Percentiles rank a stretch among this genome's conserved stretches.
These are phyloP conservation scores for Tinea trinotella DNA, from an alignment of 2,888 invertebrate genomes.

Conservation along the genomic window DNA sequence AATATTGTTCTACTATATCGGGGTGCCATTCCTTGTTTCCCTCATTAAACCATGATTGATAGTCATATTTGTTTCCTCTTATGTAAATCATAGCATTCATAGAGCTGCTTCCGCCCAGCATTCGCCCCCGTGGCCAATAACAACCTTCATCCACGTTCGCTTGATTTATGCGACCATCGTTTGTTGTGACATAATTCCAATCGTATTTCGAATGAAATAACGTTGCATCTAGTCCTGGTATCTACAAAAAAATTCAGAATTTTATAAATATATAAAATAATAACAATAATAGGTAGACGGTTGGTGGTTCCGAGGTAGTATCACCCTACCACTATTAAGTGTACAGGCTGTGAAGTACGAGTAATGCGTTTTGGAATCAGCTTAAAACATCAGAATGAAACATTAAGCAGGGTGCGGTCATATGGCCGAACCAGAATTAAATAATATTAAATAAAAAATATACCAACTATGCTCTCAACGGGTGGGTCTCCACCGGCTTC, in stretches of 20 bases:
- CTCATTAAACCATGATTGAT: constrained; percentile 58
- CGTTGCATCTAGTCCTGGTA: constrained; percentile 22
- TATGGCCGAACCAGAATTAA: too few species aligned
- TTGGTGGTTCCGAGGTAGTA: too few species aligned
- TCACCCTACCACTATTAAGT: too few species aligned
- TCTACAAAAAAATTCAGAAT: constrained; percentile 21
- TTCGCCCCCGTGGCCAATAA: constrained; percentile 74
- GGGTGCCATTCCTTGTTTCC: constrained; percentile 73
- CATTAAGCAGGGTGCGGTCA: too few species aligned
- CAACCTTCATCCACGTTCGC: constrained; percentile 59
- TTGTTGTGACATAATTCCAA: constrained; percentile 88
- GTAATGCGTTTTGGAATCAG: too few species aligned
- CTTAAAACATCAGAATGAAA: too few species aligned
- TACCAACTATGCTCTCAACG: constrained; percentile 28
- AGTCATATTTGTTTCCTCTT: constrained; percentile 63
- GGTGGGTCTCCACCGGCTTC: constrained; percentile 34
- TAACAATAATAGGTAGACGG: too few species aligned
- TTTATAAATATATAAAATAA: not conserved
- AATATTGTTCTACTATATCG: constrained; percentile 57
- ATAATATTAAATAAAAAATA: not conserved
- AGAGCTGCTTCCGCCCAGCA: constrained; percentile 71
- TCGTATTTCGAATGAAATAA: constrained; percentile 68
- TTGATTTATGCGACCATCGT: constrained; percentile 78
- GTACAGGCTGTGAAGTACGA: too few species aligned
- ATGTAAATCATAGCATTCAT: constrained; percentile 73